These are phyloP conservation scores for Herminia tarsipennalis DNA, from an alignment of 2,888 invertebrate genomes.

Conservation along the genomic window DNA sequence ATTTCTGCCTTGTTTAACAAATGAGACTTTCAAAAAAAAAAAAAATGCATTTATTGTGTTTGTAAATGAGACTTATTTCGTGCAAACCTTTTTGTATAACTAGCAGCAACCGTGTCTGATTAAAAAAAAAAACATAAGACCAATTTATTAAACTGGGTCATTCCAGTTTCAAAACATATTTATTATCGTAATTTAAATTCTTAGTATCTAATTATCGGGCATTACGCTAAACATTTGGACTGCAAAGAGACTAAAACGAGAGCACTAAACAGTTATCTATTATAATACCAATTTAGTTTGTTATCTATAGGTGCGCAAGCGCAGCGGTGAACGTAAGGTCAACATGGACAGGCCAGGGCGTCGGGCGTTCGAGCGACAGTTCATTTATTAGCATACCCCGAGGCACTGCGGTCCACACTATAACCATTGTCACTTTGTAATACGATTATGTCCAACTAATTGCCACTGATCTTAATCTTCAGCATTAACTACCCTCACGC, in stretches of 20 bases:
- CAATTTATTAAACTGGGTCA: too few species aligned
- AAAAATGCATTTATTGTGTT: too few species aligned
- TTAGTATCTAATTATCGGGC: constrained; percentile 7
- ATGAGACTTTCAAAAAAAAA: too few species aligned
- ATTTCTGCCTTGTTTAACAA: neutral
- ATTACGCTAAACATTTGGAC: constrained; percentile 14
- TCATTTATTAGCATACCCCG: constrained; percentile 60
- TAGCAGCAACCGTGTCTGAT: too few species aligned
- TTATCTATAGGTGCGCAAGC: constrained; percentile 30
- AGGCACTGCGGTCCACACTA: constrained; percentile 42
- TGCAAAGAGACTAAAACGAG: constrained; percentile 26
- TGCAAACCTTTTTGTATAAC: too few species aligned
- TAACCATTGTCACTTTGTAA: constrained; percentile 58
- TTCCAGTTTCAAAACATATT: too few species aligned
- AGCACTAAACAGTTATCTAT: constrained; percentile 22
- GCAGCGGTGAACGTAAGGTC: constrained; percentile 72
- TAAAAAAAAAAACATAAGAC: too few species aligned
- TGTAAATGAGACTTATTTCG: too few species aligned
- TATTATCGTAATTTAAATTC: too few species aligned
- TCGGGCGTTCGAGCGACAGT: constrained; percentile 52
- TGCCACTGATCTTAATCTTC: constrained; percentile 58
- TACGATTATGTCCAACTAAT: constrained; percentile 62
- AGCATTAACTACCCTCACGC: constrained; percentile 43
- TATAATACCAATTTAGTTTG: constrained; percentile 35
- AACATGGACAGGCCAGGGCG: constrained; percentile 21